phyloP scores from a whole-genome alignment of 1,140 invertebrate genomes.

The Pissodes strobi region DNA sequence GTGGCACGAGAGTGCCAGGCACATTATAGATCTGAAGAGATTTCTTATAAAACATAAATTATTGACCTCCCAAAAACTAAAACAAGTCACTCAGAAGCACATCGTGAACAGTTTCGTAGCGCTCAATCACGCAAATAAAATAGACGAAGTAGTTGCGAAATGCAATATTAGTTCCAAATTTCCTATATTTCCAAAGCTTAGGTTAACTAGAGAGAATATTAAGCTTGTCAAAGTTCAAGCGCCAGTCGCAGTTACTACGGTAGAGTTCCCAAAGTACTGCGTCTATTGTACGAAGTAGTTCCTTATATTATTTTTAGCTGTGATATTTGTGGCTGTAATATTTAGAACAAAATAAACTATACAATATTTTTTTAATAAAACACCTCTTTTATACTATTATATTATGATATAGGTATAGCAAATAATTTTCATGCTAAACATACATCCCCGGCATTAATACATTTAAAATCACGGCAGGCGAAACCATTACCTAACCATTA shows the following conservation, averaged over 20 bases:
- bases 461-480: too few species aligned
- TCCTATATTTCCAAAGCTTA: conserved; percentile 52
- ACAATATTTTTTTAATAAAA: too few species aligned
- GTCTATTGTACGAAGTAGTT: conserved; percentile 25
- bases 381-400: too few species aligned
- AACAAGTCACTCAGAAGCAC: conserved; percentile 20
- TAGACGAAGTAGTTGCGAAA: conserved; percentile 49
- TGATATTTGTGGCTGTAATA: conserved; percentile 19
- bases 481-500: too few species aligned
- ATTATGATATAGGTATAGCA: too few species aligned
- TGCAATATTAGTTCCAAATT: conserved; percentile 38
- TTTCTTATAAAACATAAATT: conserved; percentile 48
- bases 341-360: background rate
- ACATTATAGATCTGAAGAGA: conserved; percentile 41
- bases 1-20: conserved; percentile 52
- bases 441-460: too few species aligned
- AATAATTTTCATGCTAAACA: too few species aligned
- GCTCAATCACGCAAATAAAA: conserved; percentile 11
- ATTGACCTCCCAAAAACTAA: conserved; percentile 31
- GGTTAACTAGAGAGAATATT: conserved; percentile 40
- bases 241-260: conserved; percentile 46
- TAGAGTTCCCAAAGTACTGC: conserved; percentile 42
- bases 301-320: background rate
- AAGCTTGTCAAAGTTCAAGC: conserved; percentile 44
- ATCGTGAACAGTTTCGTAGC: conserved; percentile 31